Evolutionary conservation across 2,888 invertebrate species (phyloP), one percentile per base, ranked within the genome.

Genomic region (Meloe dianella): DNA sequence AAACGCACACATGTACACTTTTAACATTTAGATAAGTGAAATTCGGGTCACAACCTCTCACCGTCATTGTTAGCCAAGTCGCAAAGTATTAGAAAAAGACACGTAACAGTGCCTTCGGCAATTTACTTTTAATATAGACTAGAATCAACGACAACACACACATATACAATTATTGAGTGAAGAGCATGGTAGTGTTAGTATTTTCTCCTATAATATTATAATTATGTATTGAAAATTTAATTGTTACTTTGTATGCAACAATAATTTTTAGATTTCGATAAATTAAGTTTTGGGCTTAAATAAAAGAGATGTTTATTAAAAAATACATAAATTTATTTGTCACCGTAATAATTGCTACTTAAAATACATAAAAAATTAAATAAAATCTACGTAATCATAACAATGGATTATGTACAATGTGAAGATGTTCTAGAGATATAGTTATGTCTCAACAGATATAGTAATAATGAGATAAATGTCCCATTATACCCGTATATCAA

Each of bases 271-370:
- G 4, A 14, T 35, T 35, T 35, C 14, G 35, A 32, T 9, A 32
- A 10, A 10, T 32, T 32, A 10, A 10, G 32, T 9, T 12, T 35
- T n/a, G 10, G 8, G 3, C 10, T 3, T 0, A 47, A 47, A 47
- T 24, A 54, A 5, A 27, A 57, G 58, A 64, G 22, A 32, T 32
- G 47, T 65, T 35, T 66, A 69, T 72, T 72, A 68, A 75, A 80
- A 81, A 80, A 81, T 81, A 80, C 78, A 81, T n/a, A n/a, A n/a
- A n/a, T 81, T 80, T 81, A 81, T 81, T 81, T 82, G 82, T 80
- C 82, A 82, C 82, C 82, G 82, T 79, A 73, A 74, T 75, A 74
- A 74, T 80, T 77, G 78, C 76, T 66, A 69, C 54, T 65, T 64
- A 63, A 69, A 72, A 71, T 66, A 70, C 63, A 60, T 76, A 76